A percentile compares a stretch with the other conserved stretches of the same genome.
phyloP scores from a whole-genome alignment of 1,140 invertebrate species.

The Himalopsyche phryganea region DNA sequence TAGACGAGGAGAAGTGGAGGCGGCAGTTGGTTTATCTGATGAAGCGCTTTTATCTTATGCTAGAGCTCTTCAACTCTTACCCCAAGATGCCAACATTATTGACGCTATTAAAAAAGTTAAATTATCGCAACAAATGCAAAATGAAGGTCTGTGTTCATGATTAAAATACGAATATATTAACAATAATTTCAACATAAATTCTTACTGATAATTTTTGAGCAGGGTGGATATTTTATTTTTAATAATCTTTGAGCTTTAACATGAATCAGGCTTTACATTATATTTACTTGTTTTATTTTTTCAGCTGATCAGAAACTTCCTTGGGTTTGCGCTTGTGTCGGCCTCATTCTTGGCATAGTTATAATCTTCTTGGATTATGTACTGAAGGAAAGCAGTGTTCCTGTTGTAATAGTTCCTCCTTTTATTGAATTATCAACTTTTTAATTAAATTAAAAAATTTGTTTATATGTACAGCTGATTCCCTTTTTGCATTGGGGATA shows the following conservation, averaged over 20 bases:
- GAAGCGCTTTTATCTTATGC: constrained; percentile 71
- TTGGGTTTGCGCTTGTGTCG: constrained; percentile 71
- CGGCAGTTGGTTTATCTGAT: constrained; percentile 62
- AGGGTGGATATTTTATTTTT: too few species aligned
- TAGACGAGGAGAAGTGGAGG: constrained; percentile 74
- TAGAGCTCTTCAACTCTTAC: constrained; percentile 63
- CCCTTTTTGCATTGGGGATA: too few species aligned
- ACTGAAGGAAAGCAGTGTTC: background rate
- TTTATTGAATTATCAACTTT: too few species aligned
- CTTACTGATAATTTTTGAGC: too few species aligned
- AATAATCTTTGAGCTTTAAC: too few species aligned
- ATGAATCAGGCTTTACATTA: too few species aligned
- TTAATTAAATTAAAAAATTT: constrained; percentile 6
- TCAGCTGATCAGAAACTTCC: constrained; percentile 69
- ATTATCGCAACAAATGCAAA: constrained; percentile 57
- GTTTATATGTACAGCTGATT: too few species aligned
- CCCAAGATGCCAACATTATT: constrained; percentile 63
- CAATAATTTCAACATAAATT: too few species aligned
- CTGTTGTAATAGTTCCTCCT: too few species aligned
- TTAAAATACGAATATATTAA: too few species aligned
- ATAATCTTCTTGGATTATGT: constrained; percentile 67
- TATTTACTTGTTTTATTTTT: constrained; percentile 36
- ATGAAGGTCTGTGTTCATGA: constrained; percentile 41
- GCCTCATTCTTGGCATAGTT: constrained; percentile 66
- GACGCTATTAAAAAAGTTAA: constrained; percentile 63